These are phyloP conservation scores for Mastacembelus armatus DNA, from an alignment of 2,797 vertebrate genomes.

Conservation along the genomic window DNA sequence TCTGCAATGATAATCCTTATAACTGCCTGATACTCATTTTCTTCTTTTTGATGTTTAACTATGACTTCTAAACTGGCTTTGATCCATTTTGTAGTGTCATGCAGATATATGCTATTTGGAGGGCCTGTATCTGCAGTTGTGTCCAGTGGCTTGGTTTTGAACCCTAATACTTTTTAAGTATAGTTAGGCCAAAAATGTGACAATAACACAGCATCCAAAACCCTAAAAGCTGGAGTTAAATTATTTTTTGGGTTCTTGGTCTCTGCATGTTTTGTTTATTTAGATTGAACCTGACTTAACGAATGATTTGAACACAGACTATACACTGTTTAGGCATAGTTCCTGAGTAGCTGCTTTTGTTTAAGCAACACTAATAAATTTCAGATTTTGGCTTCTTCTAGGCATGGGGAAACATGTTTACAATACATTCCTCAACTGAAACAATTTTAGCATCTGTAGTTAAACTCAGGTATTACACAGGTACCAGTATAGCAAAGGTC, in stretches of 20 bases:
- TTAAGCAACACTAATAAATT: not conserved
- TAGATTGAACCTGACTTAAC: not conserved
- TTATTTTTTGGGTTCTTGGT: not conserved
- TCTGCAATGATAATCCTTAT: no score
- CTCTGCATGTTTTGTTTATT: not conserved
- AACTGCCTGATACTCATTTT: not conserved
- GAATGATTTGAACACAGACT: not conserved
- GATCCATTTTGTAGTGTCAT: no score
- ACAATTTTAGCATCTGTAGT: not conserved
- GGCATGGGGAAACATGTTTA: not conserved
- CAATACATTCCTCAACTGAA: no score
- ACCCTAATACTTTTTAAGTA: no score
- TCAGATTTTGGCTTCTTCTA: not conserved
- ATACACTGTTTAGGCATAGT: not conserved
- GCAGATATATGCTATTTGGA: no score
- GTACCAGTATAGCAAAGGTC: not conserved
- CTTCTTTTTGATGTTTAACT: not conserved
- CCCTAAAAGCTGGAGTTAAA: not conserved
- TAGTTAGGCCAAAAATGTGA: no score
- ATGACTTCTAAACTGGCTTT: not conserved
- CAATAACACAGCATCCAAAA: no score
- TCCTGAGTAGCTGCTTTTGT: not conserved
- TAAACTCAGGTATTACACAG: not conserved
- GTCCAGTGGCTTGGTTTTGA: no score
- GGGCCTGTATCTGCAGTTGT: no score